Evolutionary conservation across 1,140 invertebrate genomes (phyloP), one percentile per base, ranked within the genome.

Genomic region (Medauroidea extradentata): DNA sequence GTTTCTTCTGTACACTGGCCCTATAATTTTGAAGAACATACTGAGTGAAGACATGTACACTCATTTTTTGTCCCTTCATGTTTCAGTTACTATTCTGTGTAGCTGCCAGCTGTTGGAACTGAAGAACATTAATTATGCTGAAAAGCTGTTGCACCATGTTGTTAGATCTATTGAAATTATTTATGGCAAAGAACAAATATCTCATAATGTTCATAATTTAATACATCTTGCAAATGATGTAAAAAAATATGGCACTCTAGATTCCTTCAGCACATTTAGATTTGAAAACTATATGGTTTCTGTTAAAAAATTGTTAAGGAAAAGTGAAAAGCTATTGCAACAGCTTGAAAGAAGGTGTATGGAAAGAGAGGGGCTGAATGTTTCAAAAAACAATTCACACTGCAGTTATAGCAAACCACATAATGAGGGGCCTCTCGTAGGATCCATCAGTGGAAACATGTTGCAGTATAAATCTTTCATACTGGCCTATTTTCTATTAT

Each of bases 211-310:
- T 25, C 63, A 67, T 42, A 49, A 50, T 51, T 43, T 65, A 11
- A 43, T 60, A 38, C 63, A 65, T 49, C 8, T 66, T 2, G 39
- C 23, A 24, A 39, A 53, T 27, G 65, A 64, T 50, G 57, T 57
- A n/a, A 53, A 43, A 50, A 51, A 54, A 18, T 57, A 50, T 44
- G 62, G 65, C 11, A 3, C 44, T 16, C 21, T 64, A 41, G 60
- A 64, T 51, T 50, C 49, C n/a, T 62, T 60, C 18, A 62, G 60
- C 25, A 51, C 59, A 29, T 64, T 62, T 58, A 38, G 43, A 41
- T 67, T 61, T 55, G 65, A 65, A 61, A 67, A 65, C 60, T 59
- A 59, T 57, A 27, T 65, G 29, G 39, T 13, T 11, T 21, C 39
- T 7, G 19, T 67, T 5, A 65, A 63, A 51, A 55, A 59, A 38